A percentile compares a stretch with the other conserved stretches of the same genome.
Conservation (phyloP, 2,888 invertebrate genomes). For the Frankliniella intonsa region DNA sequence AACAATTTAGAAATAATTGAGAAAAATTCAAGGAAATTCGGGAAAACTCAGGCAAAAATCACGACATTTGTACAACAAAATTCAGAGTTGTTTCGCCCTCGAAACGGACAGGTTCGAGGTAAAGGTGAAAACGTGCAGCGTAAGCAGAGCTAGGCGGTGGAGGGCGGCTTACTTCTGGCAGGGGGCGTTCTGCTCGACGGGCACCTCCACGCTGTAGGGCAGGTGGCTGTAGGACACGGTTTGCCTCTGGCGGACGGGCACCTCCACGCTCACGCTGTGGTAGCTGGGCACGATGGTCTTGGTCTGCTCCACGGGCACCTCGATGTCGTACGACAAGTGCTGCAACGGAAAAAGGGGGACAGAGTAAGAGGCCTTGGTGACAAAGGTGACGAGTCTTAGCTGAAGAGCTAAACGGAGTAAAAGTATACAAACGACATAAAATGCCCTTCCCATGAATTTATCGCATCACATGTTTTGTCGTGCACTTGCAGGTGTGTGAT, state of each 20-base stretch:
- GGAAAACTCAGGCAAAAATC: too few species aligned
- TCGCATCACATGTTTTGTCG: too few species aligned
- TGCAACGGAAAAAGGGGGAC: not conserved
- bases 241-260: not conserved
- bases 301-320: not conserved
- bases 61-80: too few species aligned
- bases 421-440: too few species aligned
- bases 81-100: too few species aligned
- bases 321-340: conserved; percentile 8
- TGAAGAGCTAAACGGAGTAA: too few species aligned
- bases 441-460: too few species aligned
- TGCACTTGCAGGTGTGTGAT: too few species aligned
- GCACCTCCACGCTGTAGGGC: conserved; percentile 6
- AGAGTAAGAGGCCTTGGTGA: too few species aligned
- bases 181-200: not conserved
- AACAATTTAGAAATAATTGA: too few species aligned
- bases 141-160: not conserved
- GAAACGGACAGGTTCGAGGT: not conserved
- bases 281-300: not conserved
- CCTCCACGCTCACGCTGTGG: conserved; percentile 6
- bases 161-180: not conserved
- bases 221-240: not conserved
- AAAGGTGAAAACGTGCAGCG: not conserved
- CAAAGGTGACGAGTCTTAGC: too few species aligned
- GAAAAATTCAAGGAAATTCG: too few species aligned